A percentile compares a stretch with the other conserved stretches of the same genome.
These are phyloP conservation scores for Kryphioiulus occultus DNA, from an alignment of 2,888 invertebrate species.

Conservation along the genomic window DNA sequence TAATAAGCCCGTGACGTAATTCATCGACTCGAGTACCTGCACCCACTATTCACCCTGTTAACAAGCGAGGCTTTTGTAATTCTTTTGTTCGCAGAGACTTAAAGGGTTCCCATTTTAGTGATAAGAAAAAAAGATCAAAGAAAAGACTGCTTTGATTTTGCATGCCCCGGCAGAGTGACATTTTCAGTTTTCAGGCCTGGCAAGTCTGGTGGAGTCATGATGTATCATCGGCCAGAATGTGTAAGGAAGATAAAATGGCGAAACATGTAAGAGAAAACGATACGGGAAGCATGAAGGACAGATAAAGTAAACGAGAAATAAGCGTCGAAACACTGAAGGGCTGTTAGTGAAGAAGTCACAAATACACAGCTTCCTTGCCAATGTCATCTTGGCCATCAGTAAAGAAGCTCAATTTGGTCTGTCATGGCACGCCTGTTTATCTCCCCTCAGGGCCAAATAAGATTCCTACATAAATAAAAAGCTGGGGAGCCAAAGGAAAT, in stretches of 20 bases:
- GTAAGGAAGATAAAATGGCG: too few relatives aligned
- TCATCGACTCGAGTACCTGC: too few relatives aligned
- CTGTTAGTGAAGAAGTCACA: not conserved
- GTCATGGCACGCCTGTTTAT: not conserved
- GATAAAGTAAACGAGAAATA: conserved; percentile 14
- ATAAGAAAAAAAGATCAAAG: not conserved
- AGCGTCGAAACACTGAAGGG: not conserved
- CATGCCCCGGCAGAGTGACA: too few relatives aligned
- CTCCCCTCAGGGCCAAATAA: not conserved
- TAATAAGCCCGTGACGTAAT: too few relatives aligned
- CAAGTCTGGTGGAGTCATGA: too few relatives aligned
- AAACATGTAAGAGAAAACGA: not conserved
- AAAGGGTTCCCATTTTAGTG: not conserved
- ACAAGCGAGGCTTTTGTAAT: not conserved
- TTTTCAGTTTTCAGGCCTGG: too few relatives aligned
- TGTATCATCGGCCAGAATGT: not conserved
- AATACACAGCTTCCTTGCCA: not conserved
- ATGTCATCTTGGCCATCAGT: not conserved
- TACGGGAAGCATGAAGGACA: not conserved
- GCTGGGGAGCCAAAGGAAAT: not conserved
- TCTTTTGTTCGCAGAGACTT: not conserved
- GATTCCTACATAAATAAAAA: not conserved
- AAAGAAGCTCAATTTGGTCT: conserved; percentile 2
- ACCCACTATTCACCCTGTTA: too few relatives aligned
- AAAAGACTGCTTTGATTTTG: too few relatives aligned